Percentiles rank a stretch among this genome's conserved stretches.
phyloP scores from a whole-genome alignment of 2,113 vertebrate genomes.

The Rhea americana region DNA sequence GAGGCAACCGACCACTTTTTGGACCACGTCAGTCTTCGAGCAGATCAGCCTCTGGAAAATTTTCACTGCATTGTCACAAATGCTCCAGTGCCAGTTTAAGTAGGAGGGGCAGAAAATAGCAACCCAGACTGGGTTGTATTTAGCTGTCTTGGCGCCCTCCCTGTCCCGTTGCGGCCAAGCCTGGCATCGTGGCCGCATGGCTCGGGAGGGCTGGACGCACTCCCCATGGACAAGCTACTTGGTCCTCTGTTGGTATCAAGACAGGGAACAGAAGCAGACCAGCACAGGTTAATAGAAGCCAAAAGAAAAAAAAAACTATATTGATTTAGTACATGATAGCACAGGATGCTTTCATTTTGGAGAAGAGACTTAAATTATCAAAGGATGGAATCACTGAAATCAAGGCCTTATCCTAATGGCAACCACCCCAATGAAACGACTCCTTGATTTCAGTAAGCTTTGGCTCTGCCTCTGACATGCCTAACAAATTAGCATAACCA shows the following conservation, averaged over 20 bases:
- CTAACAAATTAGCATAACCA: neutral
- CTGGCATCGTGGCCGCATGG: neutral
- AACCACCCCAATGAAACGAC: rapidly evolving
- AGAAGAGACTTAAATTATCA: neutral
- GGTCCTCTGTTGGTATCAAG: neutral
- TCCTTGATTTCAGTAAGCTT: neutral
- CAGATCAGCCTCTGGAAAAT: neutral
- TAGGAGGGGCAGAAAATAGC: neutral
- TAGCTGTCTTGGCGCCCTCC: neutral
- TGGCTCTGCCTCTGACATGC: neutral
- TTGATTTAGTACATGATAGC: neutral
- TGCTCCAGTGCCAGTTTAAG: neutral
- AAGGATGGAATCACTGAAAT: neutral
- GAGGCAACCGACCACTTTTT: neutral
- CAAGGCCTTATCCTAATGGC: neutral
- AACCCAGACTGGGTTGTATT: neutral
- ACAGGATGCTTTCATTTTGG: neutral
- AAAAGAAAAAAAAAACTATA: neutral
- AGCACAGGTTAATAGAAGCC: rapidly evolving
- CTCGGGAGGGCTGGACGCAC: rapidly evolving
- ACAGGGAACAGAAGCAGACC: neutral
- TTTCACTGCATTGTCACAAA: neutral
- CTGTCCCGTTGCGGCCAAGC: neutral
- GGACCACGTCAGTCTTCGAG: neutral
- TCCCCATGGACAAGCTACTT: neutral